Evolutionary conservation across 2,113 vertebrate species (phyloP).

Genomic region (Pseudorasbora parva): DNA sequence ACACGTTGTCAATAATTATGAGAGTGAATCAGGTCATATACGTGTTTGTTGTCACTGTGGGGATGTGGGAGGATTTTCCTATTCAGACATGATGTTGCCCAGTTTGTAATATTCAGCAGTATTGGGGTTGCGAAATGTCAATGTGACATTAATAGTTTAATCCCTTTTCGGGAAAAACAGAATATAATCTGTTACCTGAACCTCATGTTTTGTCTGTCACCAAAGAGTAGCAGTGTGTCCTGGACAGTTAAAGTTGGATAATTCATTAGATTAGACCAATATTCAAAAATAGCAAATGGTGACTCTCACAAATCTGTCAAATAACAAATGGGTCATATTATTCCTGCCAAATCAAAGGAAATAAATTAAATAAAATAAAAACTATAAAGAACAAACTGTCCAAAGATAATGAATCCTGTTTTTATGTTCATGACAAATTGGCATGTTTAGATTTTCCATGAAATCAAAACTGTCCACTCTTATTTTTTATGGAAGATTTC

Average conservation of each 20-base stretch:
- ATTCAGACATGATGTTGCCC: conserved; percentile 27
- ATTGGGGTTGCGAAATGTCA: conserved; percentile 41
- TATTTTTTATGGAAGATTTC: too few species aligned
- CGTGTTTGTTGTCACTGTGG: conserved; percentile 3
- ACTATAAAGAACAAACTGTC: too few species aligned
- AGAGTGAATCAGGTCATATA: conserved; percentile 34
- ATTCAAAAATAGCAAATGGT: background rate
- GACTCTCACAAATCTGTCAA: background rate
- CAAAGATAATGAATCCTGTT: too few species aligned
- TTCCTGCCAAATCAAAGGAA: background rate
- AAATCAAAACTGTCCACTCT: too few species aligned
- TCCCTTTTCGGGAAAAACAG: conserved; percentile 53
- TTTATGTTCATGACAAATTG: too few species aligned
- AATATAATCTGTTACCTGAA: conserved; percentile 55
- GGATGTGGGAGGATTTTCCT: conserved; percentile 1
- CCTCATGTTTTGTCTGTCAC: background rate
- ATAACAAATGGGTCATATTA: background rate
- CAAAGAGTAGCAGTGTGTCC: background rate
- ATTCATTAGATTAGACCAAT: background rate
- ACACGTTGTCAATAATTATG: conserved; percentile 55
- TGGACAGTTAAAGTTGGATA: background rate
- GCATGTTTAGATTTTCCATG: too few species aligned
- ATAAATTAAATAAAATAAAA: too few species aligned
- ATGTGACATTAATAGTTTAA: conserved; percentile 47
- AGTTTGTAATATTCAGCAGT: conserved; percentile 50